Evolutionary conservation across 2,888 invertebrate genomes (phyloP).

Genomic region (Allophyes oxyacanthae): DNA sequence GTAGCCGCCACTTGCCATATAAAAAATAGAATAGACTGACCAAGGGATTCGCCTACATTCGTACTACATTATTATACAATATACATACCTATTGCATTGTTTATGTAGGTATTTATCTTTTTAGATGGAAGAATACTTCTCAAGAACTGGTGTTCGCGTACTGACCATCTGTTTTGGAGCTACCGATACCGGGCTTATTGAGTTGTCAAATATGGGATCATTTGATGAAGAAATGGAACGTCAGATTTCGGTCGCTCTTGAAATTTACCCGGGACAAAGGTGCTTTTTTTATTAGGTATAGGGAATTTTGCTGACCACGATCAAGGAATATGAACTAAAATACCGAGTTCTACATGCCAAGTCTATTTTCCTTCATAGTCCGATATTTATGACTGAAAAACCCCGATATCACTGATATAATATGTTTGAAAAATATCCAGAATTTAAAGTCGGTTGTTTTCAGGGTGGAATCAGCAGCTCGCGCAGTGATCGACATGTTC

Average conservation of each 20-base stretch:
- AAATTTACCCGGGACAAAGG: constrained; percentile 17
- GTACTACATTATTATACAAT: too few relatives aligned
- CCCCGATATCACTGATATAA: too few relatives aligned
- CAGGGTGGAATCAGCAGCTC: constrained; percentile 38
- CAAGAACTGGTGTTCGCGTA: constrained; percentile 35
- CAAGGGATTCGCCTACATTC: too few relatives aligned
- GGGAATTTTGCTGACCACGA: too few relatives aligned
- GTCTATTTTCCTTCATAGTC: too few relatives aligned
- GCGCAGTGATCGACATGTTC: constrained; percentile 34
- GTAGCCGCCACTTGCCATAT: too few relatives aligned
- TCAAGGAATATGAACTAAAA: too few relatives aligned
- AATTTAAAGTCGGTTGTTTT: background rate
- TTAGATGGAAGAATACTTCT: constrained; percentile 7
- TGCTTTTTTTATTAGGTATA: background rate
- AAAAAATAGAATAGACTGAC: too few relatives aligned
- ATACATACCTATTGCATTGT: too few relatives aligned
- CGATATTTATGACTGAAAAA: too few relatives aligned
- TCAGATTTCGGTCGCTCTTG: background rate
- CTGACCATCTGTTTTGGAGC: constrained; percentile 34
- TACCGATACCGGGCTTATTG: constrained; percentile 26
- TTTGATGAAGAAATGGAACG: background rate
- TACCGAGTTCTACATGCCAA: too few relatives aligned
- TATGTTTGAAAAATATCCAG: too few relatives aligned
- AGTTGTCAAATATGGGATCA: background rate
- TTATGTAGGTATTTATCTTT: background rate